These are phyloP conservation scores for Porites lutea DNA, from an alignment of 64 coral and sea anemone species.

Conservation along the genomic window DNA sequence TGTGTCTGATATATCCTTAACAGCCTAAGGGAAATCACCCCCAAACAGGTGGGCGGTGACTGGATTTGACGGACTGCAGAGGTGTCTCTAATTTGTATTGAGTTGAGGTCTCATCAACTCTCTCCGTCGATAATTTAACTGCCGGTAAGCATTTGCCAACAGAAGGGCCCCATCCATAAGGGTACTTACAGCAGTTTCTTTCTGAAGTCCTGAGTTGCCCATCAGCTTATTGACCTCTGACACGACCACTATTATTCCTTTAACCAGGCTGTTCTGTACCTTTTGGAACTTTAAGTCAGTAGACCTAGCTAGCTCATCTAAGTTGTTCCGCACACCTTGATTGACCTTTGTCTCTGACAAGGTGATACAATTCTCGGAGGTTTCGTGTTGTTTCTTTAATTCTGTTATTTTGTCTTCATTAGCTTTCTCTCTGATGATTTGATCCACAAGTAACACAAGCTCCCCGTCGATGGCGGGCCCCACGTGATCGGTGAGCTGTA, in stretches of 20 bases:
- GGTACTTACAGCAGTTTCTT: slow-evolving; percentile 1
- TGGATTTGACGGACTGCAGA: slow-evolving; percentile 37
- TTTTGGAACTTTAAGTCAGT: slow-evolving; percentile 21
- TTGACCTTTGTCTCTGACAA: slow-evolving; percentile 19
- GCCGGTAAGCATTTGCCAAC: slow-evolving; percentile 50
- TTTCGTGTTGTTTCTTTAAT: not conserved
- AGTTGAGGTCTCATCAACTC: slow-evolving; percentile 45
- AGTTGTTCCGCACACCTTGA: not conserved
- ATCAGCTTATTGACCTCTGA: not conserved
- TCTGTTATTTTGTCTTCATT: slow-evolving; percentile 4
- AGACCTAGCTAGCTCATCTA: too few relatives aligned
- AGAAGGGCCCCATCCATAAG: slow-evolving; percentile 31
- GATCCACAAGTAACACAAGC: not conserved
- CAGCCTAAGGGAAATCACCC: slow-evolving; percentile 35
- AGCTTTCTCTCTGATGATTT: slow-evolving; percentile 13
- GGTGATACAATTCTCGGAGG: not conserved
- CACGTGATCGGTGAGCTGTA: slow-evolving; percentile 3
- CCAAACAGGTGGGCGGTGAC: slow-evolving; percentile 22
- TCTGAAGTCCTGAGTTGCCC: not conserved
- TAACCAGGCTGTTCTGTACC: slow-evolving; percentile 18
- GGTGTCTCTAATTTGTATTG: slow-evolving; percentile 60
- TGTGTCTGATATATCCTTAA: slow-evolving; percentile 64
- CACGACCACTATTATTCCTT: not conserved
- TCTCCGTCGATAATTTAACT: slow-evolving; percentile 49
- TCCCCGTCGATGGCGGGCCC: not conserved